Evolutionary conservation across 2,113 vertebrate species (phyloP).

Genomic region (Mionectes macconnelli): DNA sequence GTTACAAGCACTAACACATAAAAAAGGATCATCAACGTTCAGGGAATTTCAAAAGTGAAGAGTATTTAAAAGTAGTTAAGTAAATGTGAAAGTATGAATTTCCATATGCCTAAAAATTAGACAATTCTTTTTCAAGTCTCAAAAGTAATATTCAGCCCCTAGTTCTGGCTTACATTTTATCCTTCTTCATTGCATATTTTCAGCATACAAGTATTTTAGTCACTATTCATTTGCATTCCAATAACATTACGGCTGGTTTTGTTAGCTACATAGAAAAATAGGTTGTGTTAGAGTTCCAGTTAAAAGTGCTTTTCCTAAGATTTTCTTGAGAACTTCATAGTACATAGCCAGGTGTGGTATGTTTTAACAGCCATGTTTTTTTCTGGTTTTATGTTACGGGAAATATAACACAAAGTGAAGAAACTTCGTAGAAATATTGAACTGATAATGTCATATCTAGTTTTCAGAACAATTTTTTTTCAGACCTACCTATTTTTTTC

Average conservation of each 20-base stretch:
- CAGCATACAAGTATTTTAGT: background rate
- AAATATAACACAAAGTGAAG: background rate
- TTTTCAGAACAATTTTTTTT: background rate
- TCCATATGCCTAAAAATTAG: background rate
- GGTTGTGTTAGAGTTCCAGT: background rate
- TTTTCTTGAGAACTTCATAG: background rate
- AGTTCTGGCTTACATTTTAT: background rate
- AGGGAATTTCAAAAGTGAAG: background rate
- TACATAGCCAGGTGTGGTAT: background rate
- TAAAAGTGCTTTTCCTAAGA: background rate
- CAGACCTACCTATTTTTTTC: background rate
- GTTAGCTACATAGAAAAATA: background rate
- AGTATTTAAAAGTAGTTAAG: background rate
- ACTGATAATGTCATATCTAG: background rate
- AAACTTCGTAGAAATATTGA: background rate
- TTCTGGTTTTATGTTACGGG: background rate
- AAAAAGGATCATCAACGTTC: background rate
- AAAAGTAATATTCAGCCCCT: background rate
- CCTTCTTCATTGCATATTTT: background rate
- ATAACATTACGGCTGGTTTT: background rate
- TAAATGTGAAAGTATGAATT: background rate
- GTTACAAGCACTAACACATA: background rate
- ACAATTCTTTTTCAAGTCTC: background rate
- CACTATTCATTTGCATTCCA: background rate
- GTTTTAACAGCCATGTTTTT: background rate